phyloP scores from a whole-genome alignment of 35 echinoderm and acorn worm species.

The Apostichopus californicus region DNA sequence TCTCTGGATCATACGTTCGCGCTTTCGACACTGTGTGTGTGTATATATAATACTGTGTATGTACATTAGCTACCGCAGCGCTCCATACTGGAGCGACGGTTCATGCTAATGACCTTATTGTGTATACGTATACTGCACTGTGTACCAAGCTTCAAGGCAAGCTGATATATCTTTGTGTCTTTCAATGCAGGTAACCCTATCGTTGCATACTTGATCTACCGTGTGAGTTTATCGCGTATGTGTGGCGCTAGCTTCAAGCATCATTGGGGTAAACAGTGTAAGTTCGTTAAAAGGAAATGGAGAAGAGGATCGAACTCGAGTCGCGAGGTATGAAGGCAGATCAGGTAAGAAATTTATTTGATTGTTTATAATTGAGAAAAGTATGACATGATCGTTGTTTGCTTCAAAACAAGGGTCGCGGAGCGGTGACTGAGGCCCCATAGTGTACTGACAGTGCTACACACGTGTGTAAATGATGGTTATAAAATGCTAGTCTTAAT shows the following conservation, averaged over 20 bases:
- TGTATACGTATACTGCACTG: conserved; percentile 38
- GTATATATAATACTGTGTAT: conserved; percentile 13
- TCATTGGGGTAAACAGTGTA: conserved; percentile 1
- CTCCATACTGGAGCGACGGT: conserved; percentile 9
- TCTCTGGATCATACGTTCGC: conserved; percentile 24
- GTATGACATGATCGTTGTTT: neutral
- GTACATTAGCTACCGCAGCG: neutral
- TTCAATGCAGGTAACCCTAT: neutral
- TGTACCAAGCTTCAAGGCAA: neutral
- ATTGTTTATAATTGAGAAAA: neutral
- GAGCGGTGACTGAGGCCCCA: neutral
- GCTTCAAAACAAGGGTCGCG: neutral
- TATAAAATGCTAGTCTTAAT: too few species aligned
- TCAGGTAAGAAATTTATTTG: conserved; percentile 17
- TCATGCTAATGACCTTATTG: conserved; percentile 63
- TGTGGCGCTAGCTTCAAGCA: neutral
- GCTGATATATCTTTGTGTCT: conserved; percentile 25
- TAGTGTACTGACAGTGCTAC: neutral
- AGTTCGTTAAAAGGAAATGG: conserved; percentile 45
- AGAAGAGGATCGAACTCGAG: conserved; percentile 58
- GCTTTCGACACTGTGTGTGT: neutral
- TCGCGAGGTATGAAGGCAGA: conserved; percentile 49
- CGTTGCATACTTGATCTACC: neutral
- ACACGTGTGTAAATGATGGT: conserved; percentile 7
- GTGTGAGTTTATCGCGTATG: conserved; percentile 23